These are phyloP conservation scores for Nyleta sp. DNA, from an alignment of 2,888 invertebrate genomes.

Conservation along the genomic window DNA sequence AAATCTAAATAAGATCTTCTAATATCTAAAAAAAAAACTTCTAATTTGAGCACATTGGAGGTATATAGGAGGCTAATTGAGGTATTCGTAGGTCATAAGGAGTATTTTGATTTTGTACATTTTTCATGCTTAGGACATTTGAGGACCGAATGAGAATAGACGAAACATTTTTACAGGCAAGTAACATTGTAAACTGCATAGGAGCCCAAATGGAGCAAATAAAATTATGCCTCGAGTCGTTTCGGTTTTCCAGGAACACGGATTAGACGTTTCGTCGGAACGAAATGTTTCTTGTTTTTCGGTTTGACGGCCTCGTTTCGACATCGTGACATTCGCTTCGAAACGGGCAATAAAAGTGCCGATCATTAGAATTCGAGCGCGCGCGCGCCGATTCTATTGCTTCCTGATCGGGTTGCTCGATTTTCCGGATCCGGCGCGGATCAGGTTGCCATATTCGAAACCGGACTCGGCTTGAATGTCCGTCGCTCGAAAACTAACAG, in stretches of 20 bases:
- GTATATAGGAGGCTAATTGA: too few relatives aligned
- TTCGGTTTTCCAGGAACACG: conserved; percentile 12
- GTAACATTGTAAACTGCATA: too few relatives aligned
- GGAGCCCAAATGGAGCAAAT: too few relatives aligned
- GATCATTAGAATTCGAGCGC: neutral
- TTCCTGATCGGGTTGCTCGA: conserved; percentile 36
- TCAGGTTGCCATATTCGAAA: conserved; percentile 46
- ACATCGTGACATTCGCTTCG: neutral
- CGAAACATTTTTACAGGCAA: too few relatives aligned
- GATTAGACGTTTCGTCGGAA: neutral
- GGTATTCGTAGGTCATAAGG: too few relatives aligned
- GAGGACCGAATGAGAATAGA: too few relatives aligned
- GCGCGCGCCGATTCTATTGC: conserved; percentile 3
- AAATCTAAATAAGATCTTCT: too few relatives aligned
- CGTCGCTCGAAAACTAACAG: conserved; percentile 45
- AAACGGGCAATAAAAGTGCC: neutral
- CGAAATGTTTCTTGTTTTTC: neutral
- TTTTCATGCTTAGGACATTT: too few relatives aligned
- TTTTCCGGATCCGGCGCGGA: conserved; percentile 40
- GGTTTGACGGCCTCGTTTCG: neutral
- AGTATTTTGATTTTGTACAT: too few relatives aligned
- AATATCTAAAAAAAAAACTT: too few relatives aligned
- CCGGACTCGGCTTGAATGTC: conserved; percentile 6
- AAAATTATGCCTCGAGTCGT: too few relatives aligned
- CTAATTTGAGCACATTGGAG: too few relatives aligned